Conservation (phyloP, 2,113 vertebrate genomes). For the Colinus virginianus region DNA sequence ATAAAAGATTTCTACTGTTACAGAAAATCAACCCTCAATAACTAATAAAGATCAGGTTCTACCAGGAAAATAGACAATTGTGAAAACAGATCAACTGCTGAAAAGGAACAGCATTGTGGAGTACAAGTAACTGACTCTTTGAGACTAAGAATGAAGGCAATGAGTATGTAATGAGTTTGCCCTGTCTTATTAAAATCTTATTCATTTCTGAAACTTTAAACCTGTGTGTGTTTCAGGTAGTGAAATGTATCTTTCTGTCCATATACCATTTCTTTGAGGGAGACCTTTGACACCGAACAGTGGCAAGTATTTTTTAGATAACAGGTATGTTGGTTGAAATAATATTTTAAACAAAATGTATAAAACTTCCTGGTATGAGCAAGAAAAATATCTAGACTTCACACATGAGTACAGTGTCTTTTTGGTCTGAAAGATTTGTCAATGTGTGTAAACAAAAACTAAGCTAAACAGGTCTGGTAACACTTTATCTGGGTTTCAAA, state of each 20-base stretch:
- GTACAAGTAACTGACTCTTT: neutral
- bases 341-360: neutral
- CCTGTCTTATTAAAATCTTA: neutral
- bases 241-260: neutral
- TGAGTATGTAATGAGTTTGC: neutral
- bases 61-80: neutral
- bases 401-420: accelerated
- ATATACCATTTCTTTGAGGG: neutral
- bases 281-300: neutral
- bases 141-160: neutral
- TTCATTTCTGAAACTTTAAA: neutral
- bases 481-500: neutral
- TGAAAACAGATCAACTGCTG: neutral
- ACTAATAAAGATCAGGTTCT: neutral
- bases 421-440: neutral
- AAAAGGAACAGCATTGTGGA: neutral
- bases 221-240: neutral
- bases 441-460: neutral
- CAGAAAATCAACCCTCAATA: neutral
- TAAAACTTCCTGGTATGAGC: neutral
- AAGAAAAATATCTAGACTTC: neutral
- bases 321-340: neutral
- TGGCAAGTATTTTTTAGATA: neutral
- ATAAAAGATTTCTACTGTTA: neutral
- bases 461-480: neutral